These are phyloP conservation scores for Zophobas morio DNA, from an alignment of 1,140 invertebrate species.

Conservation along the genomic window DNA sequence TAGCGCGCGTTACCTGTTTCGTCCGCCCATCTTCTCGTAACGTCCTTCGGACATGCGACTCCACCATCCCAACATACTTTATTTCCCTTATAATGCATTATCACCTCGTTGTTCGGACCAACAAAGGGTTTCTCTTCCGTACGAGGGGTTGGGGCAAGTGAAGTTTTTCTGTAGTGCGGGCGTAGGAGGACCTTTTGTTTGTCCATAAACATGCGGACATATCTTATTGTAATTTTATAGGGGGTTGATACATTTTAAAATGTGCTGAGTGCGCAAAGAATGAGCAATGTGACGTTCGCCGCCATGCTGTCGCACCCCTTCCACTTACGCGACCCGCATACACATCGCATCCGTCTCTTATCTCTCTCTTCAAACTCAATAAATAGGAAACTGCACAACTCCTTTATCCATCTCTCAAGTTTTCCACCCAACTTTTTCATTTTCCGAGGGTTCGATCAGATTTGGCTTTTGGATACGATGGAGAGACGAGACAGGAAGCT, in stretches of 20 bases:
- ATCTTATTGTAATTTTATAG: conserved; percentile 69
- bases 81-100: conserved; percentile 42
- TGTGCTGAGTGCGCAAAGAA: conserved; percentile 68
- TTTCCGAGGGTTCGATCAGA: conserved; percentile 60
- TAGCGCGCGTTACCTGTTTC: conserved; percentile 48
- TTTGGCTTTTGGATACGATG: conserved; percentile 50
- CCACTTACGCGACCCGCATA: conserved; percentile 65
- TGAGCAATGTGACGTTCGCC: conserved; percentile 68
- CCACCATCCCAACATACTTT: conserved; percentile 29
- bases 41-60: conserved; percentile 44
- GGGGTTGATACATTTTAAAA: conserved; percentile 68
- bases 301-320: conserved; percentile 66
- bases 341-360: conserved; percentile 63
- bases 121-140: conserved; percentile 14
- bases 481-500: conserved; percentile 52
- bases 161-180: too few relatives aligned
- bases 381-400: conserved; percentile 66
- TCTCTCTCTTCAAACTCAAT: conserved; percentile 64
- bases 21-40: conserved; percentile 37
- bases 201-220: conserved; percentile 55
- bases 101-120: conserved; percentile 36
- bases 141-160: too few relatives aligned
- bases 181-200: conserved; percentile 15
- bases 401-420: conserved; percentile 61
- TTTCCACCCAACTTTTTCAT: conserved; percentile 62